Conservation (phyloP, 1,140 invertebrate species). For the Achroia grisella region DNA sequence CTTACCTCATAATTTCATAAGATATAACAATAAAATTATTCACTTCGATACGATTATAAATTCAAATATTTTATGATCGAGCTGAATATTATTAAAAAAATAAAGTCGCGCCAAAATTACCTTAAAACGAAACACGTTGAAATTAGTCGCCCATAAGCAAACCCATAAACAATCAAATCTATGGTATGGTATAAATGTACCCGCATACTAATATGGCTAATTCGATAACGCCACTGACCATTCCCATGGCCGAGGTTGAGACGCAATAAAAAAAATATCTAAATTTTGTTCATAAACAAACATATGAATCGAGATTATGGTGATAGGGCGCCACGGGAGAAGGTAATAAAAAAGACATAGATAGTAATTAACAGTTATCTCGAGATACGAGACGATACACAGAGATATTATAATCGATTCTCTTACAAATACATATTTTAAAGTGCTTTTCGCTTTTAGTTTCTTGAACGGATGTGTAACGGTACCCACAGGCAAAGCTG, state of each 20-base stretch:
- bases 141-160: background rate
- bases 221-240: slow-evolving; percentile 8
- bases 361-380: slow-evolving; percentile 44
- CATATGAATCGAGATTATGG: slow-evolving; percentile 22
- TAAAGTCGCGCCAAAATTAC: background rate
- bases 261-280: slow-evolving; percentile 33
- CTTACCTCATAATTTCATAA: no score
- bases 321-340: slow-evolving; percentile 42
- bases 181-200: background rate
- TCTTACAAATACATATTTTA: slow-evolving; percentile 5
- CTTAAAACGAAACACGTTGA: background rate
- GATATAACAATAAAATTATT: no score
- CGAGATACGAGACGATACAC: slow-evolving; percentile 14
- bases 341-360: slow-evolving; percentile 39
- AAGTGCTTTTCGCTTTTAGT: background rate
- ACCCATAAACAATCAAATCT: background rate
- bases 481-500: background rate
- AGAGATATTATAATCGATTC: slow-evolving; percentile 9
- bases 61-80: no score
- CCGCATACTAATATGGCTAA: slow-evolving; percentile 2
- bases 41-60: no score
- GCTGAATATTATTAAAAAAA: no score
- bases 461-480: background rate
- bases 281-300: slow-evolving; percentile 34
- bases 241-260: slow-evolving; percentile 29